Evolutionary conservation across 2,888 invertebrate species (phyloP), one percentile per base, ranked within the genome.

Genomic region (Drosophila ezoana): DNA sequence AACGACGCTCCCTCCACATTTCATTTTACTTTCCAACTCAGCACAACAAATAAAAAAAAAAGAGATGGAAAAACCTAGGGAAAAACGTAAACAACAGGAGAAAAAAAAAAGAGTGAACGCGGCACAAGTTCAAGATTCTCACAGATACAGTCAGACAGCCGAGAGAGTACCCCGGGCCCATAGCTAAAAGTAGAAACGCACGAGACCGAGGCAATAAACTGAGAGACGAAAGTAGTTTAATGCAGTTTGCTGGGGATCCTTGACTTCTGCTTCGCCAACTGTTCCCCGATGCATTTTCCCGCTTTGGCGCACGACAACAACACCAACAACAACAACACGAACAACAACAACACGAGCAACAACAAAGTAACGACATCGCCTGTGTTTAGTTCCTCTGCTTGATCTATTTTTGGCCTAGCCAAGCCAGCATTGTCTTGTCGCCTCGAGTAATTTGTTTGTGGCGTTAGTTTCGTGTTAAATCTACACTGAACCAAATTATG

Each of bases 241-340:
- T 81, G 88, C 88, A 89, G 89, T 90, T 89, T 90, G 90, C 90
- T 90, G 90, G 90, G 90, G 90, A 90, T 90, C 90, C 89, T 89
- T 62, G 62, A 49, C 67, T 67, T 57, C 49, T 20, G n/a, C 18
- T 5, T 16, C 41, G 59, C 71, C 61, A 35, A 40, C 48, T 44
- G 20, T 47, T 45, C 38, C 53, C 62, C 62, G 59, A 58, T 65
- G 60, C 76, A 59, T 79, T 82, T 79, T 77, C 70, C 80, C 71
- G 71, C 71, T 81, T 77, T 85, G 87, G 81, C 85, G 84, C 87
- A 86, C 85, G 88, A 86, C 85, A 84, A 82, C 23, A 23, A 20
- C 20, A 20, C 20, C 4, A 20, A 23, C 23, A 23, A 86, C 85
- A 84, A 82, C 78, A 78, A 83, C 76, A 69, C 45, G 18, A 51